A percentile compares a stretch with the other conserved stretches of the same genome.
phyloP scores from a whole-genome alignment of 2,113 vertebrate genomes.

The Suricata suricatta region DNA sequence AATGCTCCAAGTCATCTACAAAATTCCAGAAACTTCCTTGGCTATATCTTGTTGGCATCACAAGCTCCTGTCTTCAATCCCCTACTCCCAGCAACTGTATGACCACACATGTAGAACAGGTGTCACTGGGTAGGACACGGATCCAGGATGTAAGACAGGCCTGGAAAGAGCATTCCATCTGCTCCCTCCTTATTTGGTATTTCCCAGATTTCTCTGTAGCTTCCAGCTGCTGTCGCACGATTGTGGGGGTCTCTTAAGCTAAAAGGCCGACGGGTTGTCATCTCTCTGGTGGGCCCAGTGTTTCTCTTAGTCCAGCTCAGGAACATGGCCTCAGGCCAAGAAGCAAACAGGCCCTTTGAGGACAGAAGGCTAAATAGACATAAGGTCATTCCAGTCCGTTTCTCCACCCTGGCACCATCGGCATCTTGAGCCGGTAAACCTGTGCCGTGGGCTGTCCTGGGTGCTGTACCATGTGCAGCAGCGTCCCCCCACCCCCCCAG shows the following conservation, averaged over 20 bases:
- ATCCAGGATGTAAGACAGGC: not conserved
- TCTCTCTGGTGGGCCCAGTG: not conserved
- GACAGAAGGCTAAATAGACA: not conserved
- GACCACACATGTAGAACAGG: accelerated
- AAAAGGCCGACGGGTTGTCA: not conserved
- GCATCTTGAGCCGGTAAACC: accelerated
- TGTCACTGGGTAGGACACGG: accelerated
- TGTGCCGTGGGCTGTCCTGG: not conserved
- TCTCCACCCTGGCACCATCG: accelerated
- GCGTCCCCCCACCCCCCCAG: not conserved
- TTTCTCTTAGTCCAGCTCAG: not conserved
- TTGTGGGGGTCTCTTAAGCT: too few relatives aligned
- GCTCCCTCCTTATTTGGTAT: not conserved
- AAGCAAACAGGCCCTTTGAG: accelerated
- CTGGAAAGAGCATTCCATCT: not conserved
- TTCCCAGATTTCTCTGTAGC: not conserved
- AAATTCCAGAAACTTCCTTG: not conserved
- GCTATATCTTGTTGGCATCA: too few relatives aligned
- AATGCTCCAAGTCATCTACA: too few relatives aligned
- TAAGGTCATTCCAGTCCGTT: too few relatives aligned
- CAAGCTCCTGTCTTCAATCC: not conserved
- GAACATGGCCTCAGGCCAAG: not conserved
- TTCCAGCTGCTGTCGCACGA: not conserved
- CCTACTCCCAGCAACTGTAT: not conserved
- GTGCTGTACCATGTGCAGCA: not conserved